phyloP scores from a whole-genome alignment of 2,888 invertebrate species.

The Neria commutata region DNA sequence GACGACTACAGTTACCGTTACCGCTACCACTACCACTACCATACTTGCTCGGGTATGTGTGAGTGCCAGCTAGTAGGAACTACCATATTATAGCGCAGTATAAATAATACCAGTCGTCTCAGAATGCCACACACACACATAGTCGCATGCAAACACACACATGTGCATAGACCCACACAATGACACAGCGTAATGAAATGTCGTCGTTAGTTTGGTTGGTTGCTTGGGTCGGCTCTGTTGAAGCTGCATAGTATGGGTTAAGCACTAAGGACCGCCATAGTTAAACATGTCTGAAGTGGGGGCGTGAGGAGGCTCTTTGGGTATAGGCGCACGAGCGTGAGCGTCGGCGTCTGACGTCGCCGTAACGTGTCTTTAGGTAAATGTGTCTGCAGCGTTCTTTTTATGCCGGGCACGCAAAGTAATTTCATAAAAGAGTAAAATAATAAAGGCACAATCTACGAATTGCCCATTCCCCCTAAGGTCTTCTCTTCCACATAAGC shows the following conservation, averaged over 20 bases:
- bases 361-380: slow-evolving; percentile 1
- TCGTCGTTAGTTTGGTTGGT: slow-evolving; percentile 20
- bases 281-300: too few species aligned
- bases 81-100: slow-evolving; percentile 3
- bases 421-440: slow-evolving; percentile 15
- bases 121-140: background rate
- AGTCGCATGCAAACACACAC: too few species aligned
- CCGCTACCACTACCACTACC: background rate
- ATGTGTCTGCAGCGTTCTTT: slow-evolving; percentile 4
- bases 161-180: background rate
- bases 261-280: background rate
- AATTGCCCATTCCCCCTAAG: background rate
- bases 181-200: slow-evolving; percentile 27
- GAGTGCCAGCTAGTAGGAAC: background rate
- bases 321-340: slow-evolving; percentile 7
- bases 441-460: background rate
- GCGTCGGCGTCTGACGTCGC: background rate
- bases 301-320: too few species aligned
- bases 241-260: slow-evolving; percentile 3
- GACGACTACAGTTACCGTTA: background rate
- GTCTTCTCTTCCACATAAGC: background rate
- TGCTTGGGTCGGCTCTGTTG: slow-evolving; percentile 7
- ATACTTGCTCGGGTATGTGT: background rate
- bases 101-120: slow-evolving; percentile 14
- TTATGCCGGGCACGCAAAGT: slow-evolving; percentile 32